A percentile compares a stretch with the other conserved stretches of the same genome.
phyloP scores from a whole-genome alignment of 2,888 invertebrate species.

The Epirrhoe tristata region DNA sequence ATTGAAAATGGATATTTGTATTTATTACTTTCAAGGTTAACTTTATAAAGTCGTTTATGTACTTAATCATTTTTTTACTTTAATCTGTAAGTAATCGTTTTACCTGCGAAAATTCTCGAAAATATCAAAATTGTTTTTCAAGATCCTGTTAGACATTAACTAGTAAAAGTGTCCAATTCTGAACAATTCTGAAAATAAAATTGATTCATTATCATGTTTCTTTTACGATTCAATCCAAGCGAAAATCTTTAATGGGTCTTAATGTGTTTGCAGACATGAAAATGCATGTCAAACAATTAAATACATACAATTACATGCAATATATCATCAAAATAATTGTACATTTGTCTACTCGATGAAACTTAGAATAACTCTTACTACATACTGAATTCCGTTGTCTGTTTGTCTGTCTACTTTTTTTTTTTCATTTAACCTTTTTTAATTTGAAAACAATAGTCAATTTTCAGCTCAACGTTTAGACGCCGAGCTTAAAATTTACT shows the following conservation, averaged over 20 bases:
- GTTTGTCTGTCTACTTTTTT: neutral
- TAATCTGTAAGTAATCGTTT: too few species aligned
- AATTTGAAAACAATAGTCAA: too few species aligned
- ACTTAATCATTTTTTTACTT: too few species aligned
- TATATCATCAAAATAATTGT: conserved; percentile 65
- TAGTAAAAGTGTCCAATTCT: neutral
- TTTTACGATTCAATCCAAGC: conserved; percentile 24
- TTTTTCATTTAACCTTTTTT: too few species aligned
- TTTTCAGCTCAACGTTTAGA: too few species aligned
- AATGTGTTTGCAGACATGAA: conserved; percentile 39
- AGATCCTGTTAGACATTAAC: too few species aligned
- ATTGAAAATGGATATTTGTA: conserved; percentile 9
- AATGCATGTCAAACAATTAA: conserved; percentile 49
- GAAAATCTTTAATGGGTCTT: conserved; percentile 18
- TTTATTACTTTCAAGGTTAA: conserved; percentile 4
- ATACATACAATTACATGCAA: conserved; percentile 58
- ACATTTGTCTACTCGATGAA: conserved; percentile 40
- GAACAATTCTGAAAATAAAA: neutral
- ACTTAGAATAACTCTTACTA: conserved; percentile 28
- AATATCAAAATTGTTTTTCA: too few species aligned
- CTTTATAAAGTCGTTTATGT: neutral
- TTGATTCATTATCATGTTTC: neutral
- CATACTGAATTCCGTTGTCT: neutral
- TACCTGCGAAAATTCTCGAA: too few species aligned
- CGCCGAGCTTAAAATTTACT: too few species aligned